Evolutionary conservation across 2,797 vertebrate species (phyloP), one percentile per base, ranked within the genome.

Genomic region (Syncerus caffer): DNA sequence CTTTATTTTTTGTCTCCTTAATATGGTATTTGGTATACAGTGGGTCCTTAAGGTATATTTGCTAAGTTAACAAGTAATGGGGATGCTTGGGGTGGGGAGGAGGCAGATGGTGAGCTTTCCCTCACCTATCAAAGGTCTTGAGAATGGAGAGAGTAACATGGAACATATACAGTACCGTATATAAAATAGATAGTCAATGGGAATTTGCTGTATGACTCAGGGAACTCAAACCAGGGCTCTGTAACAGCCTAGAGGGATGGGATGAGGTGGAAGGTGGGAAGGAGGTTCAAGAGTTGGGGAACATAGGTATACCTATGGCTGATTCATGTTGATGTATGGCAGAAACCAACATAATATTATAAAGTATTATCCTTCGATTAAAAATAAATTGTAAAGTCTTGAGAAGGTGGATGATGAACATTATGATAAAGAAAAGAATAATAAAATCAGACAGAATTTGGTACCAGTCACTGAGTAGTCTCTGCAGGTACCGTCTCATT

Each of bases 1-100:
- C 21, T 92, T 94, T 29, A 53, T 84, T 90, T 94, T 92, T 89
- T 85, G 15, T 95, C 47, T 90, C 45, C 38, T 96, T 98, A 95
- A 97, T 95, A 89, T 71, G 45, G 34, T 93, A 34, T 76, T 86
- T 96, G 94, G 89, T 89, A 91, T 47, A 62, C n/a, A 62, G 58
- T 25, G 31, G 62, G 47, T 8, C 55, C 62, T 89, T 84, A 93
- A 90, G 29, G 51, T 34, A n/a, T 38, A 60, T 42, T n/a, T 93
- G 58, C 89, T 93, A 89, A 89, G 58, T 92, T 96, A 97, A 89
- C 31, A 92, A 85, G 83, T 12, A 53, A 84, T 6, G 27, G 82
- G 62, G 71, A 85, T 42, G 11, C 2, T 42, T 16, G 55, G 34
- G 23, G 6, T 25, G 6, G 74, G 51, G 45, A 23, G n/a, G 50